These are phyloP conservation scores for Forbesichthys agassizii DNA, from an alignment of 2,113 vertebrate species.

Conservation along the genomic window DNA sequence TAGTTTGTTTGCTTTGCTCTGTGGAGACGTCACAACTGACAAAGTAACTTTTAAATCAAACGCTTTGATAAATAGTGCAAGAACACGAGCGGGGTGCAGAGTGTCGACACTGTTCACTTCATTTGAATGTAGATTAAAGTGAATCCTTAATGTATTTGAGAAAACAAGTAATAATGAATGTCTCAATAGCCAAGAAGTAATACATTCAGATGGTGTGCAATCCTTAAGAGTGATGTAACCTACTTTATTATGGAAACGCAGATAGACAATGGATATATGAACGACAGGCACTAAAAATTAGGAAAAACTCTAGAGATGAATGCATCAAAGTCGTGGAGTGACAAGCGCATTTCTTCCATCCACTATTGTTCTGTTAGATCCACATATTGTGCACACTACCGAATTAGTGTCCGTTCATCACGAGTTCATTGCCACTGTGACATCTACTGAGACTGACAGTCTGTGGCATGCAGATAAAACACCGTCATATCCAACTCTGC, in stretches of 20 bases:
- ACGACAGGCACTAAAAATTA: conserved; percentile 21
- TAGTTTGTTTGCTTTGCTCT: conserved; percentile 26
- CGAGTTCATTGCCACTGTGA: conserved; percentile 13
- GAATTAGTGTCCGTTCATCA: conserved; percentile 30
- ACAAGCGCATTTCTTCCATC: conserved; percentile 43
- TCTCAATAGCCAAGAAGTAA: too few species aligned
- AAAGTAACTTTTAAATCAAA: conserved; percentile 27
- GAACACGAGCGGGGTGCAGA: background rate
- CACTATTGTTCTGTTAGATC: conserved; percentile 16
- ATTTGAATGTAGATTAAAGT: too few species aligned
- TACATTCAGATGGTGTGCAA: too few species aligned
- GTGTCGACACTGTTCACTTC: too few species aligned
- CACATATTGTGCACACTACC: conserved; percentile 14
- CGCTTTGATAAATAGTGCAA: conserved; percentile 21
- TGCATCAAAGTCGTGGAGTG: conserved; percentile 25
- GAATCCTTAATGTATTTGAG: too few species aligned
- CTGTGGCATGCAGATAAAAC: conserved; percentile 14
- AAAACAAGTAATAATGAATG: background rate
- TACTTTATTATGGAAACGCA: conserved; percentile 21
- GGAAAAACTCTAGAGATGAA: conserved; percentile 23
- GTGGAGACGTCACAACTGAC: conserved; percentile 9
- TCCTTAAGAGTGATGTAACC: conserved; percentile 23
- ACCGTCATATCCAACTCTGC: conserved; percentile 7
- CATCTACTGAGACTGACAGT: conserved; percentile 21
- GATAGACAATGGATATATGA: conserved; percentile 10